phyloP scores from a whole-genome alignment of 2,888 invertebrate genomes.

The Cosmopolites sordidus region DNA sequence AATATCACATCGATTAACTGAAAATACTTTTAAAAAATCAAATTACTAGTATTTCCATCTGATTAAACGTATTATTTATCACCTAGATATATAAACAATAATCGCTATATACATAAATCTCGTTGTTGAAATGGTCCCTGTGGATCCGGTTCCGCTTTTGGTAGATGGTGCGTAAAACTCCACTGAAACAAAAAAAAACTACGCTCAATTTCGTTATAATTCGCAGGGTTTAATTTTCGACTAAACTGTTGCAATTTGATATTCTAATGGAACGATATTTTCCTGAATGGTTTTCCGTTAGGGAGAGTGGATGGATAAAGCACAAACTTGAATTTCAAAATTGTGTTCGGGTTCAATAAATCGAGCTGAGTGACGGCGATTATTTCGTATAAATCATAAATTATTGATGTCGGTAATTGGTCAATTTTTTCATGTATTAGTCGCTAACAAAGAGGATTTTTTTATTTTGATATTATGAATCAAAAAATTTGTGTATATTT shows the following conservation, averaged over 20 bases:
- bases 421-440: too few species aligned
- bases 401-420: too few species aligned
- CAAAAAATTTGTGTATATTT: too few species aligned
- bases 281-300: not conserved
- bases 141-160: conserved; percentile 11
- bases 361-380: too few species aligned
- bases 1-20: conserved; percentile 19
- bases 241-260: not conserved
- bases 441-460: too few species aligned
- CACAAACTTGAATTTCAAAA: too few species aligned
- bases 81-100: conserved; percentile 9
- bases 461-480: too few species aligned
- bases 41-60: not conserved
- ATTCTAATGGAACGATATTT: not conserved
- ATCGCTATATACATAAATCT: conserved; percentile 6
- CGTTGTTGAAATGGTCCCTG: not conserved
- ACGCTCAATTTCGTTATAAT: not conserved
- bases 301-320: too few species aligned
- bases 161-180: conserved; percentile 22
- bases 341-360: too few species aligned
- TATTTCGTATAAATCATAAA: too few species aligned
- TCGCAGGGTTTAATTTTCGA: not conserved
- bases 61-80: conserved; percentile 11
- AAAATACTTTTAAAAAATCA: conserved; percentile 2
- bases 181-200: conserved; percentile 22